phyloP scores from a whole-genome alignment of 2,113 vertebrate species.

The Tautogolabrus adspersus region DNA sequence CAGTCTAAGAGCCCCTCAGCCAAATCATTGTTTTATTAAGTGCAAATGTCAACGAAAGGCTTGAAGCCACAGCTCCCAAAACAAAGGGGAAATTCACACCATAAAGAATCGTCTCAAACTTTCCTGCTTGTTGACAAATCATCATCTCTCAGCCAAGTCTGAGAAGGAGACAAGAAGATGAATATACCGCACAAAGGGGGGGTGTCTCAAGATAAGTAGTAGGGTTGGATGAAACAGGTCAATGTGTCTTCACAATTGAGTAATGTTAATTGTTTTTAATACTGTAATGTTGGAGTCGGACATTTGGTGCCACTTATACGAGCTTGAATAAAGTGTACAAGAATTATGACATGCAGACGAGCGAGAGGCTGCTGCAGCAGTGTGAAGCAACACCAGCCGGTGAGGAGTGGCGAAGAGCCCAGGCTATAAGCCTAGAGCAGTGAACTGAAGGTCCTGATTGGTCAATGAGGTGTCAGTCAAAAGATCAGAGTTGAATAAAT shows the following conservation, averaged over 20 bases:
- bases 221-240: slow-evolving; percentile 33
- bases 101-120: slow-evolving; percentile 15
- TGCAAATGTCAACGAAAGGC: slow-evolving; percentile 47
- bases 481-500: no score
- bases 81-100: slow-evolving; percentile 18
- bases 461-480: no score
- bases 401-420: no score
- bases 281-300: no score
- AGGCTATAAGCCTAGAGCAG: no score
- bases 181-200: background rate
- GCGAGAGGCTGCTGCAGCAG: no score
- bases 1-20: slow-evolving; percentile 38
- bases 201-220: slow-evolving; percentile 41
- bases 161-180: slow-evolving; percentile 29
- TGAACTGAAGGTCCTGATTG: no score
- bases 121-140: slow-evolving; percentile 12
- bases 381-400: no score
- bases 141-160: slow-evolving; percentile 28
- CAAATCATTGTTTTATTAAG: slow-evolving; percentile 65
- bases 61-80: slow-evolving; percentile 27
- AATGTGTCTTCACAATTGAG: slow-evolving; percentile 22
- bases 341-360: no score
- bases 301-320: no score
- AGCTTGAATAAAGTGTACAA: no score
- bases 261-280: background rate